Evolutionary conservation across 30 jellyfish, hydroid and myxozoan genomes (phyloP).

Genomic region (Catostylus mosaicus): DNA sequence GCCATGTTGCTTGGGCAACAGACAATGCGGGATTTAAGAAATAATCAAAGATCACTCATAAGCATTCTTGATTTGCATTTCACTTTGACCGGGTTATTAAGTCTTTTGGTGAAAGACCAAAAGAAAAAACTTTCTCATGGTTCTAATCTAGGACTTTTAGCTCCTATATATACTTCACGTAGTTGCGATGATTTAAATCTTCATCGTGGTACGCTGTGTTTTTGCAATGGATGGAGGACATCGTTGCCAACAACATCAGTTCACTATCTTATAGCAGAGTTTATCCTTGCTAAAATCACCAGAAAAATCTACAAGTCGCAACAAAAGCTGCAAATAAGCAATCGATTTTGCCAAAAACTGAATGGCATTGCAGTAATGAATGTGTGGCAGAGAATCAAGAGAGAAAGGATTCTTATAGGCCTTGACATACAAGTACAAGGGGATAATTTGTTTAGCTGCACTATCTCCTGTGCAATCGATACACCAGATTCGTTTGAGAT

Average conservation of each 20-base stretch:
- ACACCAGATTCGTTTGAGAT: slow-evolving; percentile 7
- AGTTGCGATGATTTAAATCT: slow-evolving; percentile 70
- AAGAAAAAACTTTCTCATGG: not conserved
- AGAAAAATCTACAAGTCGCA: slow-evolving; percentile 12
- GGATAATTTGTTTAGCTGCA: slow-evolving; percentile 25
- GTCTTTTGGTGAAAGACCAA: not conserved
- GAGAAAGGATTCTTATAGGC: slow-evolving; percentile 1
- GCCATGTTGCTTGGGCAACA: slow-evolving; percentile 27
- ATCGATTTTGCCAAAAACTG: slow-evolving; percentile 45
- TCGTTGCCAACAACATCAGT: slow-evolving; percentile 35
- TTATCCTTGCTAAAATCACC: slow-evolving; percentile 26
- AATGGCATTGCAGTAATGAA: slow-evolving; percentile 31
- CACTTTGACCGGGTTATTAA: slow-evolving; percentile 37
- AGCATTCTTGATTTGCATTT: slow-evolving; percentile 62
- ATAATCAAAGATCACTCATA: slow-evolving; percentile 47
- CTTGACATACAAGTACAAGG: slow-evolving; percentile 54
- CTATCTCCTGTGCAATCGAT: slow-evolving; percentile 17
- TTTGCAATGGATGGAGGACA: slow-evolving; percentile 79
- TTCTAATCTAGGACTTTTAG: slow-evolving; percentile 56
- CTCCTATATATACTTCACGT: slow-evolving; percentile 38
- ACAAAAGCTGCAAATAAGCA: not conserved
- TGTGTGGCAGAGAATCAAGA: slow-evolving; percentile 60
- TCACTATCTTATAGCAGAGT: slow-evolving; percentile 54
- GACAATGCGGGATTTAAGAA: slow-evolving; percentile 30
- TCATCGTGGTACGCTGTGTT: slow-evolving; percentile 69